Percentiles rank a stretch among this genome's conserved stretches.
Evolutionary conservation across 2,113 vertebrate genomes (phyloP).

Genomic region (Irena cyanogastra): DNA sequence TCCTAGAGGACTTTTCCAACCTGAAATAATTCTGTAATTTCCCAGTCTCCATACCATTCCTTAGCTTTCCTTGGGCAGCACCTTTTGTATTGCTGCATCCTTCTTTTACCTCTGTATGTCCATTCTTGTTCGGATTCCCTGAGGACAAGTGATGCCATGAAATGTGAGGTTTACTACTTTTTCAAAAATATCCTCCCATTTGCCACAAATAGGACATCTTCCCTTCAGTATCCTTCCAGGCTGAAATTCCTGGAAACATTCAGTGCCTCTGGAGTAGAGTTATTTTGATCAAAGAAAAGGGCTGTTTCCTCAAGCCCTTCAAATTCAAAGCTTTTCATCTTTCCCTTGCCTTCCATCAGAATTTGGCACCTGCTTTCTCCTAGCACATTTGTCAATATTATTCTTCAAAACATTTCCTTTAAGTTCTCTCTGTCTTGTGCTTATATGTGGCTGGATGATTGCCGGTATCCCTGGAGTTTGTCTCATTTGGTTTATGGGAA

Average conservation of each 20-base stretch:
- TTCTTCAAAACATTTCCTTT: background rate
- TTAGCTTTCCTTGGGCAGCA: background rate
- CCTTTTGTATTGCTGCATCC: background rate
- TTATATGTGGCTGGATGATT: background rate
- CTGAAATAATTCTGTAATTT: fast-evolving
- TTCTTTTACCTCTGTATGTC: background rate
- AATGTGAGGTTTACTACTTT: background rate
- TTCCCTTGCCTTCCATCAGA: background rate
- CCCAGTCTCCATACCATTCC: fast-evolving
- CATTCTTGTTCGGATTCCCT: fast-evolving
- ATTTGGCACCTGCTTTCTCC: background rate
- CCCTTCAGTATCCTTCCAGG: background rate
- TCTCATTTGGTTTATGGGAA: background rate
- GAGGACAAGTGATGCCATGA: background rate
- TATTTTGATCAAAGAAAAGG: background rate
- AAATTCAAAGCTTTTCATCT: background rate
- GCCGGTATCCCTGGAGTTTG: background rate
- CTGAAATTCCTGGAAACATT: background rate
- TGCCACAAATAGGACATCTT: background rate
- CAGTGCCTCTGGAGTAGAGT: background rate
- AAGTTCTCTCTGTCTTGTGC: background rate
- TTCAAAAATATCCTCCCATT: background rate
- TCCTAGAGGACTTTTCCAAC: background rate
- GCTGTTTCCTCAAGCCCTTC: background rate
- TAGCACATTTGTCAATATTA: background rate